Evolutionary conservation across 2,797 vertebrate genomes (phyloP), one percentile per base, ranked within the genome.

Genomic region (Acestrorhynchus altus): DNA sequence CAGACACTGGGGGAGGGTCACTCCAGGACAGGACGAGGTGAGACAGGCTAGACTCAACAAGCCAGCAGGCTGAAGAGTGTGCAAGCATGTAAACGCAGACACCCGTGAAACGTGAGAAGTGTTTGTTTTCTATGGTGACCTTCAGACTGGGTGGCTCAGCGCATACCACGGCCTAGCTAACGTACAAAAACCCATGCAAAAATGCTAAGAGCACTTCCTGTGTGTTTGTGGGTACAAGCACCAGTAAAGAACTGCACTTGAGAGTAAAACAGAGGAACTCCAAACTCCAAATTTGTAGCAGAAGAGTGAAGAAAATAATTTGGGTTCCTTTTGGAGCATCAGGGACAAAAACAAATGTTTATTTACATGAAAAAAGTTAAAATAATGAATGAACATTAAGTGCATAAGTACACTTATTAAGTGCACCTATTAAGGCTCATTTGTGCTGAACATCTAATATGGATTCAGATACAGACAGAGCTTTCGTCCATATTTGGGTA

Each of bases 1-100:
- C 54, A 78, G 83, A 81, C 56, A n/a, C 31, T 44, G 76, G 90
- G 88, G 89, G 89, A 87, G 87, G 90, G 89, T 86, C 84, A 86
- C 73, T n/a, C 77, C 72, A 80, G 79, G 79, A 78, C 56, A 82
- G 57, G 79, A 87, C 84, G 84, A 85, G 77, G 81, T 83, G 84
- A 85, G 77, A 81, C 83, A 92, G 89, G 89, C 88, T 87, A 92
- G 89, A 91, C 89, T 89, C 87, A 88, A 91, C 89, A 90, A 76
- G 86, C 81, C 86, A 86, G 83, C 78, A 72, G 56, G 67, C 75
- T 67, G 80, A 74, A 47, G 78, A 63, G 72, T 20, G 61, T 49
- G 49, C 40, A 52, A 28, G 64, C 44, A 56, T 49, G 22, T 28
- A 56, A 26, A 44, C 69, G 83, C 80, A 79, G 83, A 49, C 66